phyloP scores from a whole-genome alignment of 1,140 invertebrate genomes.

The Phocides pigmalion region DNA sequence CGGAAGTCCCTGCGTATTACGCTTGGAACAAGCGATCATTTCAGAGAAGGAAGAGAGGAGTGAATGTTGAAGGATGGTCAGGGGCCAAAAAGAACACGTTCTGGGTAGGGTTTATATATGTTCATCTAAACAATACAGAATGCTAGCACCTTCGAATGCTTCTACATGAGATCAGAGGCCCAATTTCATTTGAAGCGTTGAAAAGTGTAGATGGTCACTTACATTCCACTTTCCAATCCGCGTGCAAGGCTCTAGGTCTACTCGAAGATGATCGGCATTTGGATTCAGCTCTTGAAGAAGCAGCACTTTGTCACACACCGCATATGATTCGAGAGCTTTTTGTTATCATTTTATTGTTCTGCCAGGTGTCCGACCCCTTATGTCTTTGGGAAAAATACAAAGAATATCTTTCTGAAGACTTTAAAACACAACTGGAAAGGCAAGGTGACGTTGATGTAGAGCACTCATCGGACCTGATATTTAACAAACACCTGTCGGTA shows the following conservation, averaged over 20 bases:
- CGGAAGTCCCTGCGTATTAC: conserved; percentile 39
- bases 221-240: conserved; percentile 63
- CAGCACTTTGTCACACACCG: conserved; percentile 9
- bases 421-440: conserved; percentile 20
- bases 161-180: conserved; percentile 63
- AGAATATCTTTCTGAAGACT: conserved; percentile 18
- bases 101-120: conserved; percentile 65
- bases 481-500: conserved; percentile 30
- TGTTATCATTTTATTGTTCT: conserved; percentile 26
- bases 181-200: conserved; percentile 66
- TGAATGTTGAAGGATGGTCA: conserved; percentile 44
- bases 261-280: conserved; percentile 36
- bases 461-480: conserved; percentile 41
- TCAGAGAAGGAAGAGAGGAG: conserved; percentile 42
- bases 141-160: conserved; percentile 71
- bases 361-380: conserved; percentile 5
- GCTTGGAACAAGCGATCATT: conserved; percentile 22
- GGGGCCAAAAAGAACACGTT: conserved; percentile 52
- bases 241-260: conserved; percentile 59
- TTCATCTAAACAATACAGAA: conserved; percentile 42
- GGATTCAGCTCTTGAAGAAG: conserved; percentile 23
- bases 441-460: conserved; percentile 26
- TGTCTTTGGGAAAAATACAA: conserved; percentile 26
- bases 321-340: conserved; percentile 24
- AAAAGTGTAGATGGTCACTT: conserved; percentile 64